Base-by-base conservation (phyloP, 2,797 vertebrate genomes). In the Darevskia nairensis region DNA sequence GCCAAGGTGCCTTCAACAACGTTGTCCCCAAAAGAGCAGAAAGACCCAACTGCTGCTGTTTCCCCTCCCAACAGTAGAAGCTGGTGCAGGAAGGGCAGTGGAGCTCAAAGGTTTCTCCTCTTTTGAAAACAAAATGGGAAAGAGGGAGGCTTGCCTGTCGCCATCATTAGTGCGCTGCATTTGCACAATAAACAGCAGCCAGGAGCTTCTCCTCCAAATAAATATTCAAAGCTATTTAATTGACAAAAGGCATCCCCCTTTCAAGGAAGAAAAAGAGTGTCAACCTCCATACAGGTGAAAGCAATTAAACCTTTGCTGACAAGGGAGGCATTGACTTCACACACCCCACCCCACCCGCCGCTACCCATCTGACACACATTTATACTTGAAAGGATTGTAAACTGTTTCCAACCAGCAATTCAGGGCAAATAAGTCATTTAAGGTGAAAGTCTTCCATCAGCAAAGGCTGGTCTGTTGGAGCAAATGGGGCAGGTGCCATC, bases 281-380 rank as follows among this genome's bases (percentile, higher is more conserved):
- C 93, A 92, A 39, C 88, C 50, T 23, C 61, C 79, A 44, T 85
- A 61, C 76, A 90, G 93, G 91, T 89, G 94, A 95, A 93, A 91
- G 91, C 92, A 95, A 95, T 96, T 96, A 93, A 39, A 92, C 91
- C 69, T 89, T 83, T 90, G 78, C 85, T 82, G 82, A 92, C n/a
- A 83, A 87, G 86, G 35, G 25, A 64, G n/a, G 32, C 6, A 25
- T 25, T n/a, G 11, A 1, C n/a, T 66, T 23, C 2, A 15, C 41
- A 9, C 23, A 1, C 32, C 71, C 23, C 2, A 1, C 23, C 78
- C 55, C 4, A 0, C 59, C 25, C 35, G 0, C 35, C 8, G 15
- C 39, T 44, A 61, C 50, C 50, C 50, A 55, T 17, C 35, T 0
- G 10, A n/a, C 69, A 32, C 29, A 8, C 66, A 68, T 25, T 25